These are phyloP conservation scores for Ascidia mentula DNA, from an alignment of 23 tunicate species.

Conservation along the genomic window DNA sequence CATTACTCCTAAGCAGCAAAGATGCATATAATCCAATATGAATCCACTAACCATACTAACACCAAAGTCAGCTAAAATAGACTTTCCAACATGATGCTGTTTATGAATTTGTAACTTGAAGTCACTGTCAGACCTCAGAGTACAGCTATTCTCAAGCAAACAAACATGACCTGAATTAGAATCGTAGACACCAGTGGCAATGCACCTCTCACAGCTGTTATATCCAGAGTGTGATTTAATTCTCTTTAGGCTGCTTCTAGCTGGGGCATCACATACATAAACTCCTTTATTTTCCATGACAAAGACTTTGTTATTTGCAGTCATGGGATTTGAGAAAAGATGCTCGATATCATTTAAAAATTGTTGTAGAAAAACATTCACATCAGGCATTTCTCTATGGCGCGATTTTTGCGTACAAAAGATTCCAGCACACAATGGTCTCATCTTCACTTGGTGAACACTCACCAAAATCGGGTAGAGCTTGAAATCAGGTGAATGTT, in stretches of 20 bases:
- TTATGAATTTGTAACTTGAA: conserved; percentile 21
- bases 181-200: conserved; percentile 38
- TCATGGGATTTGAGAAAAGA: neutral
- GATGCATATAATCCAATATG: conserved; percentile 52
- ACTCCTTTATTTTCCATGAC: neutral
- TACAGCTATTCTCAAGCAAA: neutral
- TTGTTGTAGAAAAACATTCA: neutral
- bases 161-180: conserved; percentile 25
- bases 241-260: conserved; percentile 30
- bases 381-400: conserved; percentile 19
- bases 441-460: neutral
- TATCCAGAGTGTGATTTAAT: conserved; percentile 41
- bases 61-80: conserved; percentile 13
- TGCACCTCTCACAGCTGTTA: conserved; percentile 23
- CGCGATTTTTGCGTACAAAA: conserved; percentile 5
- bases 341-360: neutral
- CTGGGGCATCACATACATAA: conserved; percentile 71
- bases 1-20: conserved; percentile 35
- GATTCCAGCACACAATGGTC: conserved; percentile 16
- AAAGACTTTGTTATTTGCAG: neutral
- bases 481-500: neutral
- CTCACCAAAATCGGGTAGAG: conserved; percentile 2
- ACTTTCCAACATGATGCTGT: conserved; percentile 22
- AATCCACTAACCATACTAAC: conserved; percentile 32
- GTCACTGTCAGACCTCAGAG: conserved; percentile 19